Base-by-base conservation (phyloP, 2,888 invertebrate genomes). In the Polymixis lichenea region DNA sequence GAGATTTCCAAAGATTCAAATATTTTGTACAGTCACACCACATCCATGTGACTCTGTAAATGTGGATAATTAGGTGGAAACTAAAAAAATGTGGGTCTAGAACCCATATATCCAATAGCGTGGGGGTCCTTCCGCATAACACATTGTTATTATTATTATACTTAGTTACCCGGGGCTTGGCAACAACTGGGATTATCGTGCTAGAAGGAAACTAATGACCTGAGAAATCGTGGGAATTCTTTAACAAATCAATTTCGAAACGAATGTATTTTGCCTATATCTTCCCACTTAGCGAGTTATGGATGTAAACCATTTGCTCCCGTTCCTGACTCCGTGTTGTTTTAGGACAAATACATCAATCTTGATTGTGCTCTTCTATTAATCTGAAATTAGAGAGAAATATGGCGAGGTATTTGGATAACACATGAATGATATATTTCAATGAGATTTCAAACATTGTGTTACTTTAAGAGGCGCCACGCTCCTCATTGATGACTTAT, bases 261-360 rank as follows among this genome's bases (percentile, higher is more conserved):
- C 53, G 43, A 68, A 68, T 69, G 19, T 66, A 25, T 55, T 46
- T 38, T 65, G 43, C 43, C 43, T 60, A 62, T 15, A 58, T 55
- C 55, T 19, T 69, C 55, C 58, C 46, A 72, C 66, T 60, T 19
- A 17, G 15, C 55, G n/a, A 58, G 19, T 32, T 65, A 60, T 58
- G 51, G 28, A 58, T 67, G 51, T 55, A 55, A 64, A 58, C n/a
- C 46, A 78, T 53, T 64, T 71, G 79, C 46, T 78, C 84, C 46
- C 32, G 51, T 70, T 83, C 62, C 66, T 32, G 25, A 60, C 46
- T 51, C 43, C 46, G 15, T 83, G 68, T 86, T 83, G 72, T 83
- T 83, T 74, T 83, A 78, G 65, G 65, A 74, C 80, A 58, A 61
- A 72, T 51, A 25, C 62, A 74, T 74, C 28, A 68, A 65, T 86